phyloP scores from a whole-genome alignment of 2,113 vertebrate genomes.

The Neodontobutis hainanensis region DNA sequence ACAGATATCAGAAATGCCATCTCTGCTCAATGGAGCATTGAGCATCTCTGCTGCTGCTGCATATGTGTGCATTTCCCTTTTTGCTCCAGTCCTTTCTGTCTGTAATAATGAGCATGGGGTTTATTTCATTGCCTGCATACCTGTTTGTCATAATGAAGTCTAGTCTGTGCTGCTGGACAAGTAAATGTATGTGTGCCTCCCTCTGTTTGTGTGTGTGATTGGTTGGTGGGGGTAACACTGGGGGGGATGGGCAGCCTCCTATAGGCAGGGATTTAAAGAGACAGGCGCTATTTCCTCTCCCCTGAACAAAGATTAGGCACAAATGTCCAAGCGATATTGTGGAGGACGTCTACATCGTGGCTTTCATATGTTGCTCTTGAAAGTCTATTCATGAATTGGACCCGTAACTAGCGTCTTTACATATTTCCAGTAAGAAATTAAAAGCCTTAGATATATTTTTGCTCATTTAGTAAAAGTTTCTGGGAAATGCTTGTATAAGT shows the following conservation, averaged over 20 bases:
- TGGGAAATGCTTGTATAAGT: slow-evolving; percentile 24
- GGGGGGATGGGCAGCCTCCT: slow-evolving; percentile 74
- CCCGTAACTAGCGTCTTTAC: background rate
- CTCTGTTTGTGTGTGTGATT: slow-evolving; percentile 43
- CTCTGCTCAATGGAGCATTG: slow-evolving; percentile 57
- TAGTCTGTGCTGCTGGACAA: slow-evolving; percentile 56
- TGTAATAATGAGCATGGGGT: slow-evolving; percentile 35
- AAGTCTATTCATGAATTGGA: slow-evolving; percentile 6
- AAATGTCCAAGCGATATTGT: slow-evolving; percentile 27
- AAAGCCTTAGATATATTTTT: background rate
- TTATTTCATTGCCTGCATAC: slow-evolving; percentile 38
- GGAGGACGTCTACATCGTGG: slow-evolving; percentile 8
- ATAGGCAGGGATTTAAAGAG: slow-evolving; percentile 76
- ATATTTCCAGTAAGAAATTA: slow-evolving; percentile 1
- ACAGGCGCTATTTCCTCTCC: slow-evolving; percentile 67
- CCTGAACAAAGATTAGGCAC: slow-evolving; percentile 64
- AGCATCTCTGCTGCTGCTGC: slow-evolving; percentile 22
- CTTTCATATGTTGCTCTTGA: no score
- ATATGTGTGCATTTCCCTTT: background rate
- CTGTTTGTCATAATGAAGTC: slow-evolving; percentile 36
- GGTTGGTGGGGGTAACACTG: slow-evolving; percentile 62
- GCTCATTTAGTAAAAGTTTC: slow-evolving; percentile 15
- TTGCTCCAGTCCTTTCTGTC: slow-evolving; percentile 8
- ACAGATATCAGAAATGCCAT: slow-evolving; percentile 72
- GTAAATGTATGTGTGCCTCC: slow-evolving; percentile 33